phyloP scores from a whole-genome alignment of 35 echinoderm and acorn worm genomes.

The Strongylocentrotus purpuratus region DNA sequence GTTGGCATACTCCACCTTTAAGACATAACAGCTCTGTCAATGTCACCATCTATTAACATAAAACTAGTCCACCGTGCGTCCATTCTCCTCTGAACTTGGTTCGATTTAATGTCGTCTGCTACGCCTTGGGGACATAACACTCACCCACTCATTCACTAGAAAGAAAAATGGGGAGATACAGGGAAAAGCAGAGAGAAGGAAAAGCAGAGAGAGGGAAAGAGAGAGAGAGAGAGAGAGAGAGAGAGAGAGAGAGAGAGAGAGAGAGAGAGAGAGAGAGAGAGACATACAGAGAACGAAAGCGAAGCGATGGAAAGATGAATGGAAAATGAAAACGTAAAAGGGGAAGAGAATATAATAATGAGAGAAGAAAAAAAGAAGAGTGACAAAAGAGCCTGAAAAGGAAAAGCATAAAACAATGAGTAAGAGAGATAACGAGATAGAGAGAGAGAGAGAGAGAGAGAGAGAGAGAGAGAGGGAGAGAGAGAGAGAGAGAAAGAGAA shows the following conservation, averaged over 20 bases:
- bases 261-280: not conserved
- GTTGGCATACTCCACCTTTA: conserved; percentile 18
- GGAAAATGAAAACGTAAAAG: not conserved
- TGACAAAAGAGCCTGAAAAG: not conserved
- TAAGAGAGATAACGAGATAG: not conserved
- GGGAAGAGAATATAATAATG: not conserved
- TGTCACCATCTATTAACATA: conserved; percentile 37
- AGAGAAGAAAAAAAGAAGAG: not conserved
- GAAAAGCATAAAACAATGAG: not conserved
- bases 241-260: not conserved
- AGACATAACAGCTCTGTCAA: conserved; percentile 21
- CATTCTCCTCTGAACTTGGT: conserved; percentile 33
- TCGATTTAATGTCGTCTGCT: conserved; percentile 37
- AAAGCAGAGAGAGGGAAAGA: not conserved
- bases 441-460: not conserved
- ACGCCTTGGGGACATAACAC: conserved; percentile 35
- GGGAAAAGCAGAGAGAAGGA: not conserved
- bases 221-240: not conserved
- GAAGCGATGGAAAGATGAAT: not conserved
- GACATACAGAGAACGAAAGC: not conserved
- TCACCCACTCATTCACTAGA: not conserved
- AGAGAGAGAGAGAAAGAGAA: not conserved
- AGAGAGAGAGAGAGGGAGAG: not conserved
- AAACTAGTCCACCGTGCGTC: conserved; percentile 16
- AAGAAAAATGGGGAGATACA: not conserved